Evolutionary conservation across 2,797 vertebrate species (phyloP), one percentile per base, ranked within the genome.

Genomic region (Lophius americanus): DNA sequence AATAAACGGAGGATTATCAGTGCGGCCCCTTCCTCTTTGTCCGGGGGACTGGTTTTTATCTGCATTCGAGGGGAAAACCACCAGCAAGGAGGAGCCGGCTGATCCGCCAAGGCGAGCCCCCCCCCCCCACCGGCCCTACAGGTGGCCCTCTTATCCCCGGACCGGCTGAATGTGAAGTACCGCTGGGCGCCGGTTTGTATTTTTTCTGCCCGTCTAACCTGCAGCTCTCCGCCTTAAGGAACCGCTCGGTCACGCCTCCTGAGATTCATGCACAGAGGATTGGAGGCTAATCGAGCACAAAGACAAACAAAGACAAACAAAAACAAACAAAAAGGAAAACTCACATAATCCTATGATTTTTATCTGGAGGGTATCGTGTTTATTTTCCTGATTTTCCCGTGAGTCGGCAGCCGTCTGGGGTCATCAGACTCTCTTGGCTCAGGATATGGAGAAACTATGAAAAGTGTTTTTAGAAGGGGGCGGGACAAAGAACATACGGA

Each of bases 111-210:
- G 68, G 73, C 46, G 64, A 68, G 70, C 58, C 44, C 38, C 47
- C 8, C 47, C 8, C 9, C 41, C 50, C 48, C 47, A 13, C n/a
- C 6, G 0, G 67, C 73, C 61, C 69, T 35, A 54, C 44, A 66
- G 77, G 70, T 57, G 42, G 52, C 60, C 71, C 58, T 64, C 62
- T 82, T 85, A 76, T 83, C 63, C 23, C 58, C 10, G 53, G 41
- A 14, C 64, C 5, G 46, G 8, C 41, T 79, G 60, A 71, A 23
- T 23, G 23, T 1, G 23, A 23, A 23, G 23, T 23, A 23, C 23
- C 23, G 23, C 23, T 23, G 23, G 2, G 23, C 23, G 23, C 23
- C 23, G 23, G 23, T 23, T 23, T 23, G 23, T 23, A 23, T 23
- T 23, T 23, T 23, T 23, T 23, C 23, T 23, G 55, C 53, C 58